These are phyloP conservation scores for Apamea anceps DNA, from an alignment of 2,888 invertebrate genomes.

Conservation along the genomic window DNA sequence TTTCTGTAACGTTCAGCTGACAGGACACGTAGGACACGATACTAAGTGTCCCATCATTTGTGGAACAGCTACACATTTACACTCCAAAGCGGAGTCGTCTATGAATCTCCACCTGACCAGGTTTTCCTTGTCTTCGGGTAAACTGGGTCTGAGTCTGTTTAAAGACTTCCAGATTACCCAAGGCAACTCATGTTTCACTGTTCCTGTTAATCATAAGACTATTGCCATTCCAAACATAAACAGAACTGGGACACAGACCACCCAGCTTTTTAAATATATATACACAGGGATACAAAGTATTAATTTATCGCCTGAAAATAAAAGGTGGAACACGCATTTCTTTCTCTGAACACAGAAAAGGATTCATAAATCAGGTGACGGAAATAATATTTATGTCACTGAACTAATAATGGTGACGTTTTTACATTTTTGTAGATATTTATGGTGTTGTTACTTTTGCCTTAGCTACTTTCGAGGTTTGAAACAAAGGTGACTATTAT, in stretches of 20 bases:
- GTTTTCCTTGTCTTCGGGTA: background rate
- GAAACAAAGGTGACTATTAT: background rate
- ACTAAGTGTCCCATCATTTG: background rate
- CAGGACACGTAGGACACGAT: too few species aligned
- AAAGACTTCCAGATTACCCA: too few species aligned
- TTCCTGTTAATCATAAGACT: background rate
- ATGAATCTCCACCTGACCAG: background rate
- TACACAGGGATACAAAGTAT: background rate
- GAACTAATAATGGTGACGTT: slow-evolving; percentile 48
- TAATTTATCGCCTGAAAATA: slow-evolving; percentile 47
- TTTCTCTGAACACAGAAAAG: slow-evolving; percentile 46
- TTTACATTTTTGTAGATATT: slow-evolving; percentile 42
- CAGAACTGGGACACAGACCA: slow-evolving; percentile 5
- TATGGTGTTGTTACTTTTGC: slow-evolving; percentile 20
- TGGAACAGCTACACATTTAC: background rate
- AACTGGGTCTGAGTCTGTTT: too few species aligned
- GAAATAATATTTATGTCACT: slow-evolving; percentile 69
- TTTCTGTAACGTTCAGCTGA: too few species aligned
- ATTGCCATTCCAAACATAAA: background rate
- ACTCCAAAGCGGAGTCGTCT: background rate
- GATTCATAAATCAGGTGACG: slow-evolving; percentile 65
- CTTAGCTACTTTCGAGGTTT: background rate
- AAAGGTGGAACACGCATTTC: slow-evolving; percentile 36
- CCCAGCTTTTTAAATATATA: slow-evolving; percentile 10
- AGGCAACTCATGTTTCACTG: background rate